Percentiles rank a stretch among this genome's conserved stretches.
Evolutionary conservation across 2,797 vertebrate species (phyloP).

Genomic region (Psittacula echo): DNA sequence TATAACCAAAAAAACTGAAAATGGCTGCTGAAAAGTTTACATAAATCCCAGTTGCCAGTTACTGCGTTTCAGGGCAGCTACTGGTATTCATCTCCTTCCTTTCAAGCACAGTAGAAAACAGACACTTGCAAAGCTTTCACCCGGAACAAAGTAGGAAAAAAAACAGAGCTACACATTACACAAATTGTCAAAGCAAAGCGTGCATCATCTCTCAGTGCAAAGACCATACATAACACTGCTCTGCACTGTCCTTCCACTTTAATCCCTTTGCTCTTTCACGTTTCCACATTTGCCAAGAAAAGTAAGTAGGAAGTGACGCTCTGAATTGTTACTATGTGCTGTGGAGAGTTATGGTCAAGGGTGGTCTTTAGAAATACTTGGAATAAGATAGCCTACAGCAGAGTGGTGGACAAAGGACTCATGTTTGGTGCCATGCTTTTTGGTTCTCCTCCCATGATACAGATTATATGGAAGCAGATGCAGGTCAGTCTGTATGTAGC

Average conservation of each 20-base stretch:
- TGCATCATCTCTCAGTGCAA: background rate
- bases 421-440: fast-evolving
- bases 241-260: background rate
- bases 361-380: background rate
- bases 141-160: background rate
- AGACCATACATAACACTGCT: background rate
- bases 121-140: background rate
- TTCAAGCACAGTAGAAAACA: background rate
- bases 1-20: background rate
- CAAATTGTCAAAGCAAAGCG: background rate
- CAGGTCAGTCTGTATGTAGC: background rate
- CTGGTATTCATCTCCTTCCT: background rate
- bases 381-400: background rate
- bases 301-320: background rate
- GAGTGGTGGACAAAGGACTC: background rate
- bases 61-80: background rate
- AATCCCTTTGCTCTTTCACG: background rate
- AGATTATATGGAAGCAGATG: background rate
- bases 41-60: background rate
- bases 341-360: background rate
- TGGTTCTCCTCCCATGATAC: background rate
- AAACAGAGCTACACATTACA: fast-evolving
- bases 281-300: background rate
- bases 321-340: background rate
- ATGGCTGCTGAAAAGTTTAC: background rate